Evolutionary conservation across 2,113 vertebrate genomes (phyloP).

Genomic region (Gadus macrocephalus): DNA sequence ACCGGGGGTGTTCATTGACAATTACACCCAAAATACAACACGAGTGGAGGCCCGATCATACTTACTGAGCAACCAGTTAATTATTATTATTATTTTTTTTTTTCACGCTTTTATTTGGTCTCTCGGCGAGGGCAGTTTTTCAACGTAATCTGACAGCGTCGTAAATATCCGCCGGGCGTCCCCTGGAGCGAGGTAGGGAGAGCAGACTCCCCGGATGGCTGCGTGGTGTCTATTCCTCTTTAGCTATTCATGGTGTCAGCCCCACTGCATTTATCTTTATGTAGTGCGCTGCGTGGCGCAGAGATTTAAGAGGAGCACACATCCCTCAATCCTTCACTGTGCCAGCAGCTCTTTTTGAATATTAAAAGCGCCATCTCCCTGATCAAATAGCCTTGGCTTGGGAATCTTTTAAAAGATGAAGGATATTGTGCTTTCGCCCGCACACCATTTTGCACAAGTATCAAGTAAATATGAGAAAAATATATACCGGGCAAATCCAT

Average conservation of each 20-base stretch:
- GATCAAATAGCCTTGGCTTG: constrained; percentile 43
- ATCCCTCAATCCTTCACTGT: constrained; percentile 43
- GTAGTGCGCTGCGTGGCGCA: constrained; percentile 29
- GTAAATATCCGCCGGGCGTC: too few relatives aligned
- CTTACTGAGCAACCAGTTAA: too few relatives aligned
- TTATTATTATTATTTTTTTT: too few relatives aligned
- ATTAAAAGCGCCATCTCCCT: constrained; percentile 49
- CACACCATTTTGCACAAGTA: constrained; percentile 5
- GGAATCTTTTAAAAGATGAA: neutral
- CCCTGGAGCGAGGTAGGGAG: neutral
- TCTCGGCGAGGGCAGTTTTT: too few relatives aligned
- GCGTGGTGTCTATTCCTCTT: constrained; percentile 16
- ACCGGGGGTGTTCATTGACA: too few relatives aligned
- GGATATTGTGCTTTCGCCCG: constrained; percentile 9
- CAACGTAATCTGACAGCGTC: too few relatives aligned
- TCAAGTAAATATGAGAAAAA: neutral
- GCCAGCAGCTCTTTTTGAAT: constrained; percentile 50
- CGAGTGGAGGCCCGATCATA: too few relatives aligned
- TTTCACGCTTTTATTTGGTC: too few relatives aligned
- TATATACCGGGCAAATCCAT: neutral
- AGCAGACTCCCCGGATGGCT: neutral
- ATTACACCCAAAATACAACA: too few relatives aligned
- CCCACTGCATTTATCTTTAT: constrained; percentile 41
- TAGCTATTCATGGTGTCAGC: constrained; percentile 27
- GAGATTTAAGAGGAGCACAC: constrained; percentile 32